Base-by-base conservation (phyloP, 2,113 vertebrate species). In the Struthidea cinerea region DNA sequence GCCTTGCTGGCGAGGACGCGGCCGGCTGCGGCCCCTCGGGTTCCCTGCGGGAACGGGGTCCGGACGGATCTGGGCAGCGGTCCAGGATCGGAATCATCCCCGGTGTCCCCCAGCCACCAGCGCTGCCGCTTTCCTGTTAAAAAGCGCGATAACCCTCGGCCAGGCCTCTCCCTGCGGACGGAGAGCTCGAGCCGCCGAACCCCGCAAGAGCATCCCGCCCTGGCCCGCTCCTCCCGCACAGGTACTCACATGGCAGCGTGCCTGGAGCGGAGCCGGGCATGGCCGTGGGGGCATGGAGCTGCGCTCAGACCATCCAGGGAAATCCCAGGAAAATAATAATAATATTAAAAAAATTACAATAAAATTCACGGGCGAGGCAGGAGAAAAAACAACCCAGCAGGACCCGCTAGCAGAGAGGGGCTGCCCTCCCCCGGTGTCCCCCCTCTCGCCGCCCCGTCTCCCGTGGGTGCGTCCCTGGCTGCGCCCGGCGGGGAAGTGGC, bases 401-500 rank as follows among this genome's bases (percentile, higher is more conserved):
- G 24, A 32, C 17, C 28, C 35, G 21, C 10, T 22, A 42, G 39
- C 60, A 71, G 68, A 83, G 42, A 33, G 64, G 70, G 26, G 42
- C 59, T 69, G 86, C 75, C 83, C 60, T 87, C 24, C 41, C 37
- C 22, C 47, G 24, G 13, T 68, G 33, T 69, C 32, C 33, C 46
- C 42, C 23, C 11, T 67, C 44, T 46, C 30, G 16, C 24, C 18
- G 53, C 76, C 63, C 70, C 30, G 86, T 41, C 32, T 74, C 89
- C 89, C 92, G 89, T 20, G 95, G 93, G 95, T 80, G 87, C 96
- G 90, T 96, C 89, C 93, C 86, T 96, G 96, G 95, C 98, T 98
- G 97, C 97, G 96, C 87, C 94, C 97, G 95, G 97, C 97, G 98
- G 98, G 94, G 95, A 96, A 94, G 95, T 97, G 96, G 97, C 95